Percentiles rank a stretch among this genome's conserved stretches.
Conservation (phyloP, 2,797 vertebrate genomes). For the Xiphophorus birchmanni region DNA sequence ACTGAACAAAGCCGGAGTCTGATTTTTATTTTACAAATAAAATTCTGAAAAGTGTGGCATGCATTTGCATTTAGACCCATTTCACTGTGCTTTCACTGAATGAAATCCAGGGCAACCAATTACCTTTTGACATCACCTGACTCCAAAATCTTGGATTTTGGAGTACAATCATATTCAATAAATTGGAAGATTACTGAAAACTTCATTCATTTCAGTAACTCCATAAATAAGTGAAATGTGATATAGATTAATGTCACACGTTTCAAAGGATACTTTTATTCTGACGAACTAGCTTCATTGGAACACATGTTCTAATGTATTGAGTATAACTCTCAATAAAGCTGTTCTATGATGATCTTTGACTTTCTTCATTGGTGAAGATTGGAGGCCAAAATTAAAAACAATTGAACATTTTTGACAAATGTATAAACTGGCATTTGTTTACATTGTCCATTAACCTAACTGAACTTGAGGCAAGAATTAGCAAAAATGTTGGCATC, state of each 20-base stretch:
- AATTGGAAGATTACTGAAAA: not conserved
- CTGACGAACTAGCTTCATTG: not conserved
- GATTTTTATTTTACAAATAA: slow-evolving; percentile 3
- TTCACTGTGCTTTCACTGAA: not conserved
- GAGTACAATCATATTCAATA: not conserved
- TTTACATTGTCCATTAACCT: not conserved
- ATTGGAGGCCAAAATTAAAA: not conserved
- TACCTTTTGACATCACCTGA: not conserved
- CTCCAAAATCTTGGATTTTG: not conserved
- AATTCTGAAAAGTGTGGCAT: not conserved
- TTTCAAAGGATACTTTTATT: not conserved
- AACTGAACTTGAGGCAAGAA: not conserved
- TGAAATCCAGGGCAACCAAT: not conserved
- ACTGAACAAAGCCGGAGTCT: slow-evolving; percentile 50
- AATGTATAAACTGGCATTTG: not conserved
- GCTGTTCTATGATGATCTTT: not conserved
- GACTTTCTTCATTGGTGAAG: not conserved
- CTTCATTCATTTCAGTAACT: not conserved
- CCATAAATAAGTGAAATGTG: not conserved
- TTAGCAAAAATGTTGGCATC: not conserved
- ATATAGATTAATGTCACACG: not conserved
- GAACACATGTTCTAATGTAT: not conserved
- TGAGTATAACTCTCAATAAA: not conserved
- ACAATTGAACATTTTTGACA: not conserved
- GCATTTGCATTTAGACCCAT: not conserved